Percentiles rank a stretch among this genome's conserved stretches.
Conservation (phyloP, 2,113 vertebrate species). For the Cyanoramphus novaezelandiae region DNA sequence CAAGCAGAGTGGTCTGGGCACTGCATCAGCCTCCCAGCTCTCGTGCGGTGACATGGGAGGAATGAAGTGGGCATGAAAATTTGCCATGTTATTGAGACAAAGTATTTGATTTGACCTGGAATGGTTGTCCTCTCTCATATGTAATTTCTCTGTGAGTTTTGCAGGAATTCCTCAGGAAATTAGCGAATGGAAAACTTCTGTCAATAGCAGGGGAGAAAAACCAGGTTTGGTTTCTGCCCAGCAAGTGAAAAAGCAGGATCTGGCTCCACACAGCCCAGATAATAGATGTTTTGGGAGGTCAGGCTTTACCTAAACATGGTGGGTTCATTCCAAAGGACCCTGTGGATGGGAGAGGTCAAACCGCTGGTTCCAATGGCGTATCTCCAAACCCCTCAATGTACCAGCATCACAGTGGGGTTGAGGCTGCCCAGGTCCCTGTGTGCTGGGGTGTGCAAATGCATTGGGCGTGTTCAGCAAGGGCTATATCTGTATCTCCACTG, state of each 20-base stretch:
- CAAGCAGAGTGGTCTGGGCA: background rate
- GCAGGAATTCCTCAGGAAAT: background rate
- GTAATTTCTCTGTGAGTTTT: background rate
- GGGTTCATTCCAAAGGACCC: background rate
- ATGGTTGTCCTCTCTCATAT: background rate
- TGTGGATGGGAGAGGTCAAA: background rate
- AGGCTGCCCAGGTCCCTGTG: background rate
- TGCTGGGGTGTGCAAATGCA: background rate
- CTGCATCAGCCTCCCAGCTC: accelerated
- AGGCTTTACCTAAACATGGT: background rate
- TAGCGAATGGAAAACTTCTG: background rate
- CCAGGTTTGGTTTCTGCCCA: background rate
- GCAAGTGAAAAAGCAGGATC: background rate
- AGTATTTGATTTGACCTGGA: background rate
- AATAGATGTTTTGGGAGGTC: background rate
- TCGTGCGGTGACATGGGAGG: accelerated
- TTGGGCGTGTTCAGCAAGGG: accelerated
- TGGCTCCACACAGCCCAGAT: background rate
- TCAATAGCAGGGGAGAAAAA: accelerated
- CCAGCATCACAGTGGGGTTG: background rate
- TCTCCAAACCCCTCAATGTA: background rate
- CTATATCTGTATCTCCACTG: accelerated
- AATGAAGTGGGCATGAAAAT: background rate
- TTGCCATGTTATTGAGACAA: background rate
- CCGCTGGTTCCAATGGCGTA: accelerated